These are phyloP conservation scores for Drosophila pseudotakahashii DNA, from an alignment of 2,888 invertebrate species.

Conservation along the genomic window DNA sequence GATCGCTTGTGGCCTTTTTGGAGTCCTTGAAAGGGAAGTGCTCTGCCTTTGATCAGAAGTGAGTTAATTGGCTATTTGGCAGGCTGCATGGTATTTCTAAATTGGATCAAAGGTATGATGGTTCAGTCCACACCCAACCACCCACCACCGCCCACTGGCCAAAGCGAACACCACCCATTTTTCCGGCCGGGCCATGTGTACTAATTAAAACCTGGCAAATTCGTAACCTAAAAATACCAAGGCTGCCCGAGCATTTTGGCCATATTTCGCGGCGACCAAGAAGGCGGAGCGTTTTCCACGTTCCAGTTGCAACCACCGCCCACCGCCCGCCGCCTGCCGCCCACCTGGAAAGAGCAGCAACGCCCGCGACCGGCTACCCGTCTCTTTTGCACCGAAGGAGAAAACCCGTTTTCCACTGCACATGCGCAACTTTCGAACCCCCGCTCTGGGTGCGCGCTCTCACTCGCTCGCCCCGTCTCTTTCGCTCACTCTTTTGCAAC, in stretches of 20 bases:
- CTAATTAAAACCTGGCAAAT: constrained; percentile 69
- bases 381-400: constrained; percentile 51
- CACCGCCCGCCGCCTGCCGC: constrained; percentile 21
- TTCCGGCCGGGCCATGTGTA: constrained; percentile 43
- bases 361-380: constrained; percentile 12
- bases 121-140: not conserved
- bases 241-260: constrained; percentile 35
- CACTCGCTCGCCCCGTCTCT: constrained; percentile 16
- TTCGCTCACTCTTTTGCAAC: constrained; percentile 18
- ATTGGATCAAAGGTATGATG: constrained; percentile 35
- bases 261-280: constrained; percentile 24
- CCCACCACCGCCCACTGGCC: constrained; percentile 10
- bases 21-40: constrained; percentile 33
- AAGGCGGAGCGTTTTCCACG: constrained; percentile 73
- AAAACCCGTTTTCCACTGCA: constrained; percentile 69
- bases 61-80: constrained; percentile 36
- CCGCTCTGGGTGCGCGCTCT: constrained; percentile 33
- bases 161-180: not conserved
- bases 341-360: constrained; percentile 63
- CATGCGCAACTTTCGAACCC: constrained; percentile 71
- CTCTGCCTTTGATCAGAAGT: constrained; percentile 29
- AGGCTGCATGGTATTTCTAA: constrained; percentile 28
- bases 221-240: constrained; percentile 63
- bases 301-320: constrained; percentile 52
- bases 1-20: constrained; percentile 20